Evolutionary conservation across 2,113 vertebrate species (phyloP), one percentile per base, ranked within the genome.

Genomic region (Anhinga anhinga): DNA sequence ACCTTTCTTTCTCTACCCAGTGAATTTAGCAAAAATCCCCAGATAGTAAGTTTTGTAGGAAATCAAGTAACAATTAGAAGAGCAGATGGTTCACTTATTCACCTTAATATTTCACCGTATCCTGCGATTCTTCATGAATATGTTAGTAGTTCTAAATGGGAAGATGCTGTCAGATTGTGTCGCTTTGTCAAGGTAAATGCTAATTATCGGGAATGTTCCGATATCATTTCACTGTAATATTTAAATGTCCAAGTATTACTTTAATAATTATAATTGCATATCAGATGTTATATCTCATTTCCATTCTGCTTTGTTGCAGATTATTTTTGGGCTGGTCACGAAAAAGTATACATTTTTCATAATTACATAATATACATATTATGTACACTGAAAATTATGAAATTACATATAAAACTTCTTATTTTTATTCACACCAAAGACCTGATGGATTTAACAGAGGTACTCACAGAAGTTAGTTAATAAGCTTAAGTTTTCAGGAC

Each of bases 181-280:
- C 99, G 99, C n/a, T 99, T 99, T n/a, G 99, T 99, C 94, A 99
- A 99, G 99, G 99, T 99, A 97, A 91, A 58, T 72, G n/a, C 29
- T 53, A 21, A 62, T 18, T 58, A 45, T 73, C 6, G 3, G 56
- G 11, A 44, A 38, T 0, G 0, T n/a, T 50, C 38, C 10, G 11
- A 0, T 8, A 1, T 5, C 27, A 26, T 26, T 66, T 58, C 56
- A 15, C 22, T 42, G 15, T 17, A 9, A 17, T 7, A 15, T 25
- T 30, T 10, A 3, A 49, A 7, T 13, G 13, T 94, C 84, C n/a
- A 5, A 15, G 18, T 10, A 34, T 77, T 44, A 27, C 38, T 94
- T 71, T 50, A 44, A 26, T 56, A 67, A 36, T 81, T 15, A 7
- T 61, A 80, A 40, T 91, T 94, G 63, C 59, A 5, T 40, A 30